Evolutionary conservation across 2,888 invertebrate genomes (phyloP).

Genomic region (Sialis fuliginosa): DNA sequence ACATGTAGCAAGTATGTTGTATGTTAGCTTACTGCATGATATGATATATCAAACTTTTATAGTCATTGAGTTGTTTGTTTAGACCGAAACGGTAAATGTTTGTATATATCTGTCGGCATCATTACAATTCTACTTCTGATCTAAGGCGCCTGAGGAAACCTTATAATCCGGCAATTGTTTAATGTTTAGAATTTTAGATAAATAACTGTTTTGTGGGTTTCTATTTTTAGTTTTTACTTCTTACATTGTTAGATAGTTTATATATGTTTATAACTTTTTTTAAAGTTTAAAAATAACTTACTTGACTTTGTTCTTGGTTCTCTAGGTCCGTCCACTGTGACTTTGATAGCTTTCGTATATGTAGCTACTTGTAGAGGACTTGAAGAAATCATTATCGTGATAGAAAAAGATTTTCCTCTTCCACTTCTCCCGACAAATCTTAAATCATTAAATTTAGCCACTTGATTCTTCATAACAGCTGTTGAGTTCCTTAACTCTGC

Average conservation of each 20-base stretch:
- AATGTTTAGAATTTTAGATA: not conserved
- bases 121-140: no score
- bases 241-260: not conserved
- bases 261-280: not conserved
- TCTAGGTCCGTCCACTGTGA: conserved; percentile 96
- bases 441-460: conserved; percentile 96
- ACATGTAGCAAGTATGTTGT: no score
- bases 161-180: not conserved
- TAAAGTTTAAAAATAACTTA: conserved; percentile 38
- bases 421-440: conserved; percentile 96
- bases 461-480: conserved; percentile 92
- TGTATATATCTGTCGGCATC: no score
- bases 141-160: no score
- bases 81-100: no score
- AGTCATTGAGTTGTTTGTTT: no score
- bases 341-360: conserved; percentile 94
- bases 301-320: conserved; percentile 94
- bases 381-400: conserved; percentile 83
- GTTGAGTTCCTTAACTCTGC: conserved; percentile 87
- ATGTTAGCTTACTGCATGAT: no score
- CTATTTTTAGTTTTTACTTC: no score
- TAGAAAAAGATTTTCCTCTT: conserved; percentile 86
- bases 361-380: conserved; percentile 73
- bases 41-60: no score
- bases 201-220: no score